Evolutionary conservation across 64 coral and sea anemone genomes (phyloP).

Genomic region (Exaiptasia diaphana): DNA sequence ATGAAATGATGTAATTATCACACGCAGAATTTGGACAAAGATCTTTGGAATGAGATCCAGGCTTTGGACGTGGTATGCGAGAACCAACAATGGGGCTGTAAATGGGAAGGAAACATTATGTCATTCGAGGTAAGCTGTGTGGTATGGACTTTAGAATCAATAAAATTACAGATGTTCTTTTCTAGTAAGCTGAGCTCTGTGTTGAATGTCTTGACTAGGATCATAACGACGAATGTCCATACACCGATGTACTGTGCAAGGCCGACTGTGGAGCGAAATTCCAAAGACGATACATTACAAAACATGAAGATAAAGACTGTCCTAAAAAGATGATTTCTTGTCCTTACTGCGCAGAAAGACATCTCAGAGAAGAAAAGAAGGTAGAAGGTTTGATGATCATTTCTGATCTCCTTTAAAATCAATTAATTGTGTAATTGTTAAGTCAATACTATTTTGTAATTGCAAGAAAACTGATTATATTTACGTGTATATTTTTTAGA

Average conservation of each 20-base stretch:
- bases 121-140: too few relatives aligned
- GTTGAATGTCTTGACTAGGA: too few relatives aligned
- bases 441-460: neutral
- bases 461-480: neutral
- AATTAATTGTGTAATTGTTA: neutral
- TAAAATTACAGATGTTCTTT: too few relatives aligned
- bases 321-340: slow-evolving; percentile 84
- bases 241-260: slow-evolving; percentile 68
- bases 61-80: too few relatives aligned
- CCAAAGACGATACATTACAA: slow-evolving; percentile 72
- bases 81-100: too few relatives aligned
- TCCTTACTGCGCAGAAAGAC: slow-evolving; percentile 75
- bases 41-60: too few relatives aligned
- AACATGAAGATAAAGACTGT: slow-evolving; percentile 89
- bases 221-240: slow-evolving; percentile 54
- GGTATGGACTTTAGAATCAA: too few relatives aligned
- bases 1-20: too few relatives aligned
- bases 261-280: slow-evolving; percentile 89
- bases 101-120: too few relatives aligned
- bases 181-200: too few relatives aligned
- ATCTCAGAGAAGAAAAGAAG: slow-evolving; percentile 90
- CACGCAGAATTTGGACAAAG: too few relatives aligned
- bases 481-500: slow-evolving; percentile 16
- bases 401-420: neutral
- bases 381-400: neutral